Evolutionary conservation across 2,797 vertebrate genomes (phyloP), one percentile per base, ranked within the genome.

Genomic region (Pipistrellus pipistrellus): DNA sequence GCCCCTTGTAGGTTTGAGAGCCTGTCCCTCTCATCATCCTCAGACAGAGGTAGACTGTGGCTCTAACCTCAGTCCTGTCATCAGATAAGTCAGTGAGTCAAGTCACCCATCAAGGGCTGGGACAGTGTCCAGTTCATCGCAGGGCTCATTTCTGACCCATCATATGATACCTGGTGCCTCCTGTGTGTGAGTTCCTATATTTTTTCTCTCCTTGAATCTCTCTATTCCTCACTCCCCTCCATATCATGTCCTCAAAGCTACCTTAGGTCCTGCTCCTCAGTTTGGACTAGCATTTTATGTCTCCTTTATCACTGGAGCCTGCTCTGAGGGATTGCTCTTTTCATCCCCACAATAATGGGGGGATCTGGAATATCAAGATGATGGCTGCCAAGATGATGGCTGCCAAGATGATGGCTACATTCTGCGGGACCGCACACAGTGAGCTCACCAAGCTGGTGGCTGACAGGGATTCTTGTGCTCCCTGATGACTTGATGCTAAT

Each of bases 61-160:
- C 48, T 57, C 2, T 90, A 59, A 41, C 11, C 17, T 77, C 12
- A 77, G 30, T 30, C n/a, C 30, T 25, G 0, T 41, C 15, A 78
- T 27, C 18, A 51, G 30, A 12, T 73, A 66, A 84, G 1, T 48
- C 14, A 12, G 41, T 66, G n/a, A 57, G 3, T 44, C 32, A 75
- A 30, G 20, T 83, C 4, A 25, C 4, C 20, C 55, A 32, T 57
- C 23, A 4, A 48, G 25, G 55, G 6, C 14, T 77, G 30, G 20
- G 25, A 62, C 0, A 7, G 20, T 8, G 17, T 55, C 14, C 4
- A 13, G 21, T 15, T 27, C 8, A 12, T 20, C 6, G 8, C 3
- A 55, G 12, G 69, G 15, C 11, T 64, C 18, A 23, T 55, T 17
- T n/a, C n/a, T 64, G 32, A 68, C 14, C 25, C 46, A 41, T 41